Evolutionary conservation across 1,140 invertebrate genomes (phyloP), one percentile per base, ranked within the genome.

Genomic region (Hermetia illucens): DNA sequence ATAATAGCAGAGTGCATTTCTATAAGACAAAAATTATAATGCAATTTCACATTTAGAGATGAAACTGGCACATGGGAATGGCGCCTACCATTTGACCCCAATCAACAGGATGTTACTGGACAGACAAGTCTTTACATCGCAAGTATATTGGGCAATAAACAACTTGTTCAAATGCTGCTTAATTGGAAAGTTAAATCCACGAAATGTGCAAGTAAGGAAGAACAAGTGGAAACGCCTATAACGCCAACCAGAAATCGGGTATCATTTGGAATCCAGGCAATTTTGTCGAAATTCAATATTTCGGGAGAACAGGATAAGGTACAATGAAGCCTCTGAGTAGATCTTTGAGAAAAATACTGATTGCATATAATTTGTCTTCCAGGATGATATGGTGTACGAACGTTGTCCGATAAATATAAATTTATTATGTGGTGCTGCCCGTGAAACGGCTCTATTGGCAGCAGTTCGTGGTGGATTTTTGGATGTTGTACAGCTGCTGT

Each of bases 111-210:
- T 62, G 82, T 82, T 0, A 84, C 84, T 12, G 89, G 87, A 0
- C 87, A 94, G 55, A 92, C 78, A 40, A 75, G 86, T 31, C 65
- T 96, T 0, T 95, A 94, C 61, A 75, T 92, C 30, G 82, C 88
- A 6, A 82, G 84, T 54, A 74, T 81, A 30, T 65, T 89, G 25
- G 87, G 87, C 2, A 90, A 92, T 57, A 66, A 73, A 30, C 75
- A 78, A 45, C 70, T 92, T 21, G 74, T 93, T 1, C 81, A 89
- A 36, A 64, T 77, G 2, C 65, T 95, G 27, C 62, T 93, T 1
- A 77, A 77, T 46, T 84, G 79, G 53, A 70, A 71, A 53, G 70
- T 86, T 1, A 74, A 75, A 52, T 75, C 76, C 3, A 62, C 55
- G 2, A 73, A 72, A 47, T 13, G 57, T 64, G 0, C 58, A 60